phyloP scores from a whole-genome alignment of 53 echinoderm and acorn worm genomes.

The Glandiceps talaboti region DNA sequence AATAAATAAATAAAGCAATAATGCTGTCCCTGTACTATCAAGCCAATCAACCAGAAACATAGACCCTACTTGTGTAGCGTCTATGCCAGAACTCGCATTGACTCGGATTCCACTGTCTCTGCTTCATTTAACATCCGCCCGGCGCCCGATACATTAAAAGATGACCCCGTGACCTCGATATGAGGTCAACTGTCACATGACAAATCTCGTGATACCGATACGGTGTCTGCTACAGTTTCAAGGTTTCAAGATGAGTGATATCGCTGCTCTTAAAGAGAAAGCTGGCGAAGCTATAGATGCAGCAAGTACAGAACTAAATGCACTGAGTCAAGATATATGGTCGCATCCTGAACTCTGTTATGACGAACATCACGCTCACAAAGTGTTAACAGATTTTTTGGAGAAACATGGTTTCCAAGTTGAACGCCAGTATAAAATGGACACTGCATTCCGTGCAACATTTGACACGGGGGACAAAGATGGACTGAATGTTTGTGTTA shows the following conservation, averaged over 20 bases:
- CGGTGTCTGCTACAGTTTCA: no score
- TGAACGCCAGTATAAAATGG: not conserved
- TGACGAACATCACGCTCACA: slow-evolving; percentile 68
- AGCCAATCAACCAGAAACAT: no score
- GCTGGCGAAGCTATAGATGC: slow-evolving; percentile 52
- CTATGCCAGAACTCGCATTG: no score
- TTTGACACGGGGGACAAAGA: slow-evolving; percentile 47
- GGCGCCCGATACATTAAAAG: no score
- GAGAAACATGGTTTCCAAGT: slow-evolving; percentile 89
- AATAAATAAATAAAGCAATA: no score
- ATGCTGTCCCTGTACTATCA: no score
- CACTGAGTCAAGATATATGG: slow-evolving; percentile 86
- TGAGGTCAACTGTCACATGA: no score
- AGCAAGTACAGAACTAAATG: slow-evolving; percentile 41
- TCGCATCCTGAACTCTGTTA: slow-evolving; percentile 62
- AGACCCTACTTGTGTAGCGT: no score
- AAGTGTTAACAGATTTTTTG: slow-evolving; percentile 60
- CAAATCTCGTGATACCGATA: no score
- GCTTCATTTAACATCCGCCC: no score
- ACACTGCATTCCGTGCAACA: slow-evolving; percentile 58
- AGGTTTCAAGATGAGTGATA: not conserved
- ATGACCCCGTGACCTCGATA: no score
- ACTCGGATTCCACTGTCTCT: no score
- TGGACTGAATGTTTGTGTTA: slow-evolving; percentile 69
- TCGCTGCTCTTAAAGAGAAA: slow-evolving; percentile 2